Evolutionary conservation across 2,797 vertebrate species (phyloP).

Genomic region (Dallia pectoralis): DNA sequence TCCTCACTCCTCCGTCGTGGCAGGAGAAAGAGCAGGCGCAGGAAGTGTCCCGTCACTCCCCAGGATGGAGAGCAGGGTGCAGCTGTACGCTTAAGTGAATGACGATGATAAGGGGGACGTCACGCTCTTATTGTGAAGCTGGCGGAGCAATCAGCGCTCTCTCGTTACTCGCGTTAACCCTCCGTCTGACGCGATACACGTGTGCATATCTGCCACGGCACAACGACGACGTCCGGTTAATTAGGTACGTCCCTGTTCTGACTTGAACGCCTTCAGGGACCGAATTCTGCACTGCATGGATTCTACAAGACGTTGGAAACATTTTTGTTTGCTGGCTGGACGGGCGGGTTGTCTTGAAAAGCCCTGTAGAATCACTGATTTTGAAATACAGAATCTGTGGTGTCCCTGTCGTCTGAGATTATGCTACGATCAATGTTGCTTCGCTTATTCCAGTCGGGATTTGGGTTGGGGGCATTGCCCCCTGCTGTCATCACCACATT

Average conservation of each 20-base stretch:
- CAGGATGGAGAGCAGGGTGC: conserved; percentile 52
- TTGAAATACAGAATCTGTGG: no score
- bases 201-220: background rate
- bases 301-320: no score
- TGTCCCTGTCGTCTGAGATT: no score
- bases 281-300: no score
- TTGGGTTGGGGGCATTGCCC: conserved; percentile 48
- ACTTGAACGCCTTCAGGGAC: no score
- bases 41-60: conserved; percentile 56
- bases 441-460: conserved; percentile 67
- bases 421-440: no score
- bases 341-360: no score
- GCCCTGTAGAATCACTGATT: no score
- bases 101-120: conserved; percentile 65
- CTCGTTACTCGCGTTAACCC: conserved; percentile 43
- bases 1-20: conserved; percentile 34
- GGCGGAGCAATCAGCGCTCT: conserved; percentile 38
- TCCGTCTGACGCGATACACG: conserved; percentile 30
- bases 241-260: no score
- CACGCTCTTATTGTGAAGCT: conserved; percentile 56
- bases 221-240: no score
- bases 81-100: conserved; percentile 71
- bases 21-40: conserved; percentile 37
- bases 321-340: no score
- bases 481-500: conserved; percentile 54